Conservation (phyloP, 2,113 vertebrate species). For the Phycodurus eques region DNA sequence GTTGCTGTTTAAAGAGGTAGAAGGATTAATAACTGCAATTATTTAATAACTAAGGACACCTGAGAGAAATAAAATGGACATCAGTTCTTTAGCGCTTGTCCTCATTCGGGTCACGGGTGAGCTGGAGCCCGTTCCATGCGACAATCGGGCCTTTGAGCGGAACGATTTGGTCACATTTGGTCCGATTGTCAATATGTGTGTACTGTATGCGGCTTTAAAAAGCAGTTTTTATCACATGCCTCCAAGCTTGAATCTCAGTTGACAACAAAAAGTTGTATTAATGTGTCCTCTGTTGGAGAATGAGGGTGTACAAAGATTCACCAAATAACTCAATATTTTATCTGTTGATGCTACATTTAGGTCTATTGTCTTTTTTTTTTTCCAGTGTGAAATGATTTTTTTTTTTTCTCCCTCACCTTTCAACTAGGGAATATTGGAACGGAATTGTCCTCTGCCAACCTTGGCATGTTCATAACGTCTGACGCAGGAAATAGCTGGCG, state of each 20-base stretch:
- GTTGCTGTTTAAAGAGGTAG: background rate
- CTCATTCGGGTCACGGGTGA: too few relatives aligned
- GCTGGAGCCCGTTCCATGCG: too few relatives aligned
- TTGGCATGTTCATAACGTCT: constrained; percentile 88
- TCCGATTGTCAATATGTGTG: too few relatives aligned
- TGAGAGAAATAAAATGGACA: constrained; percentile 6
- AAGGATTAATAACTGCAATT: background rate
- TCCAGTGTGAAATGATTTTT: constrained; percentile 31
- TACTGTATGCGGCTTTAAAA: background rate
- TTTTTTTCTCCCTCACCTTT: background rate
- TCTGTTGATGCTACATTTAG: constrained; percentile 26
- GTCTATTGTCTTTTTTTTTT: constrained; percentile 26
- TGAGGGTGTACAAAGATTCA: constrained; percentile 23
- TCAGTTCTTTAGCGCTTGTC: background rate
- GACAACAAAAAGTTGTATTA: constrained; percentile 29
- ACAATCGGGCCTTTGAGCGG: too few relatives aligned
- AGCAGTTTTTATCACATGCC: background rate
- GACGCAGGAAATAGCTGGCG: constrained; percentile 95
- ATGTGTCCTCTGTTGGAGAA: constrained; percentile 30
- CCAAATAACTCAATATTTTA: constrained; percentile 22
- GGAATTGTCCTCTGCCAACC: constrained; percentile 86
- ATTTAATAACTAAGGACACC: background rate
- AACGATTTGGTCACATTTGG: too few relatives aligned
- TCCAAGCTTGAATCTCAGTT: constrained; percentile 27
- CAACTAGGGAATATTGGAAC: constrained; percentile 84